phyloP scores from a whole-genome alignment of 2,797 vertebrate species.

The Neostethus bicornis region DNA sequence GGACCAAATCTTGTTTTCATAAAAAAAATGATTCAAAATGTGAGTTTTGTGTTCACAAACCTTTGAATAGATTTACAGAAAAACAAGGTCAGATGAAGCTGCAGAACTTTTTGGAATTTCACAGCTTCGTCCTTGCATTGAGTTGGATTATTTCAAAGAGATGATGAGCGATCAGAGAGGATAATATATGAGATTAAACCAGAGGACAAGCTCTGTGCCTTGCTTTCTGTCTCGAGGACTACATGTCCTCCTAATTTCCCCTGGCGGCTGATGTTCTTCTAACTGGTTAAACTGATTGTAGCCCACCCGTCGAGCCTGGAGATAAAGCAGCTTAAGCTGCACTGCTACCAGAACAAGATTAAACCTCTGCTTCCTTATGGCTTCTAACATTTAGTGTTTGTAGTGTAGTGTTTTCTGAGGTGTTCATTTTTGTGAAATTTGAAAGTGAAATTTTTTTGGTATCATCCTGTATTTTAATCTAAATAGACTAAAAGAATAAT shows the following conservation, averaged over 20 bases:
- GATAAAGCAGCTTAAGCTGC: conserved; percentile 35
- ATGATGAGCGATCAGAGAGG: conserved; percentile 15
- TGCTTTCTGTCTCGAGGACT: not conserved
- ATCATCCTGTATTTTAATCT: no score
- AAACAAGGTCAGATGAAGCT: no score
- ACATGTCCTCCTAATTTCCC: not conserved
- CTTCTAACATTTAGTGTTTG: conserved; percentile 14
- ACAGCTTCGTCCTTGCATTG: conserved; percentile 5
- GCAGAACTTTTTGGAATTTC: conserved; percentile 8
- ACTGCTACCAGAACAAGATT: conserved; percentile 4
- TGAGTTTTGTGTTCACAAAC: no score
- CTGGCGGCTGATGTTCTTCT: not conserved
- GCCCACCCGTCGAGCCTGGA: conserved; percentile 5
- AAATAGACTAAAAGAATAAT: not conserved
- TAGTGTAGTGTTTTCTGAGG: not conserved
- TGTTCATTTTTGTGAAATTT: no score
- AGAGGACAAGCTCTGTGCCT: not conserved
- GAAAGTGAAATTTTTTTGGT: no score
- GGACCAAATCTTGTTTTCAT: no score
- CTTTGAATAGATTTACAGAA: no score
- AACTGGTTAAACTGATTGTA: conserved; percentile 7
- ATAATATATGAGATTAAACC: conserved; percentile 26
- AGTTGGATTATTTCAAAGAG: conserved; percentile 44
- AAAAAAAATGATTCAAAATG: no score
- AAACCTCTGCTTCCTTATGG: conserved; percentile 8